Conservation (phyloP, 2,797 vertebrate species). For the Anguilla anguilla region DNA sequence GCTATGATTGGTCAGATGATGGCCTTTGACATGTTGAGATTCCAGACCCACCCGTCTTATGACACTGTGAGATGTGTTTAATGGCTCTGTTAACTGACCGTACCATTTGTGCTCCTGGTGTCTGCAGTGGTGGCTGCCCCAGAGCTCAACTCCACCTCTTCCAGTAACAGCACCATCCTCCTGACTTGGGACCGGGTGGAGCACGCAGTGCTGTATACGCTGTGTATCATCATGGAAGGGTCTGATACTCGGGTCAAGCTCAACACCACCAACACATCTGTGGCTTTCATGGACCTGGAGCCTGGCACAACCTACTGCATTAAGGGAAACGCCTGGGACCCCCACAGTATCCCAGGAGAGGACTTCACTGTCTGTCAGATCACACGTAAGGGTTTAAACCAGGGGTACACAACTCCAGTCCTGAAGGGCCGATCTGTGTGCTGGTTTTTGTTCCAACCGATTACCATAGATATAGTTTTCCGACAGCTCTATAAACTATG, state of each 20-base stretch:
- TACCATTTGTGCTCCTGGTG: background rate
- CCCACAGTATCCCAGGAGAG: constrained; percentile 78
- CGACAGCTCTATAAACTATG: too few relatives aligned
- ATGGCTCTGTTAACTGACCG: background rate
- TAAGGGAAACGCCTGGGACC: constrained; percentile 79
- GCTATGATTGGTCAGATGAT: background rate
- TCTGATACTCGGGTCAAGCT: constrained; percentile 65
- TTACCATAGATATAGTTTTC: too few relatives aligned
- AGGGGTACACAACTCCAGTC: background rate
- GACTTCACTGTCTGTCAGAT: constrained; percentile 76
- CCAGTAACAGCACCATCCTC: constrained; percentile 74
- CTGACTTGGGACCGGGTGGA: constrained; percentile 75
- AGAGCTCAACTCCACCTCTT: constrained; percentile 72
- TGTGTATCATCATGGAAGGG: constrained; percentile 74
- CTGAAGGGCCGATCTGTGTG: too few relatives aligned
- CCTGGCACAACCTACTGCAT: constrained; percentile 79
- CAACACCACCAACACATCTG: constrained; percentile 74
- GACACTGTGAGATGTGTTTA: background rate
- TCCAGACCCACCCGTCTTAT: background rate
- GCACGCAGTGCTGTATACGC: constrained; percentile 74
- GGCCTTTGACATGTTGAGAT: background rate
- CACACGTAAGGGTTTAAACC: constrained; percentile 78
- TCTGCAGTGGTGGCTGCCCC: constrained; percentile 81
- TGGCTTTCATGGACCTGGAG: constrained; percentile 73
- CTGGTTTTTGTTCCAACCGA: too few relatives aligned